Base-by-base conservation (phyloP, 2,888 invertebrate genomes). In the Tillus elongatus region DNA sequence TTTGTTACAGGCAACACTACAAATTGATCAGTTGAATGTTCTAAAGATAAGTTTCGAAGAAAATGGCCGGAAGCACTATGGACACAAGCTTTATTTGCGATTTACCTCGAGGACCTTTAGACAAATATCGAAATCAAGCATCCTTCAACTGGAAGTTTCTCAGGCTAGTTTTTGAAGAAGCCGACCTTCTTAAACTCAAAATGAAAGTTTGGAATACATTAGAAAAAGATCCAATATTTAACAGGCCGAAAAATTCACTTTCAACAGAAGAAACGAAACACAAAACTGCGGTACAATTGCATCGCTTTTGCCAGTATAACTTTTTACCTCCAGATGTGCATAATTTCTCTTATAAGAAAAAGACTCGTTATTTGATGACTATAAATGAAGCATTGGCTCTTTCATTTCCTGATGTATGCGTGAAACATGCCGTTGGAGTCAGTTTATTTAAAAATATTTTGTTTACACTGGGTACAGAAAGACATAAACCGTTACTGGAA, bases 101-200 rank as follows among this genome's bases (percentile, higher is more conserved):
- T 61, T 65, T 81, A 41, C 79, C 81, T 11, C 73, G 68, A 31
- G 86, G 88, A 40, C 88, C 91, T 4, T 67, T 93, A 46, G 85
- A 86, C 57, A 64, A 55, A 1, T 92, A 86, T 61, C 77, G 93
- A 48, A 80, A 77, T 48, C 74, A 73, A 45, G 82, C 89, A 1
- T 77, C 80, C 10, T 92, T 93, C 55, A 76, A 89, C 59, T 92
- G 91, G 89, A 90, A 88, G 64, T 73, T 75, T 43, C 72, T 95
- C 63, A 83, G 82, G 58, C 58, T 86, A 29, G 74, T 85, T 36
- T 69, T 92, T 41, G 88, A 90, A 60, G 85, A 83, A 45, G 61
- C 70, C 36, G 79, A 84, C 33, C 68, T 75, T 43, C 63, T 91
- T 16, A 73, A 75, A 58, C 75, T 82, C 41, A 88, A 90, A 88